These are phyloP conservation scores for Dinomys branickii DNA, from an alignment of 2,113 vertebrate genomes.

Conservation along the genomic window DNA sequence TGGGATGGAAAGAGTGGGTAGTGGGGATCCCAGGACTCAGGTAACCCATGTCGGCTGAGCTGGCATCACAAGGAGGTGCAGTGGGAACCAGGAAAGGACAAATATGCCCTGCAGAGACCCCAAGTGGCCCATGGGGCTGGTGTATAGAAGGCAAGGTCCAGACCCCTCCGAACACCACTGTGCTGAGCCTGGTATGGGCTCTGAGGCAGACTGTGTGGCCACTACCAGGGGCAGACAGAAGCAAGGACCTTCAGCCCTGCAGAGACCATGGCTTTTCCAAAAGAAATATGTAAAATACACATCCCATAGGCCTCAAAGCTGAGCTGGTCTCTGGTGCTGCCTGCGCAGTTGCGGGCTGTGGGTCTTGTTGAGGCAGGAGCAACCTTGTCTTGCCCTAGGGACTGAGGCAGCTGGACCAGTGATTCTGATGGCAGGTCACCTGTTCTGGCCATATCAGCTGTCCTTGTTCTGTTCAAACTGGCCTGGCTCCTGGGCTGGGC, in stretches of 20 bases:
- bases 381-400: neutral
- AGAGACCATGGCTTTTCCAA: neutral
- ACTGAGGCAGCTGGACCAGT: neutral
- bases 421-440: neutral
- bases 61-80: neutral
- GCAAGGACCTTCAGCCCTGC: neutral
- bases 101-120: neutral
- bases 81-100: neutral
- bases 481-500: neutral
- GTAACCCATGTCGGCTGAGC: neutral
- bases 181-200: neutral
- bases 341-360: neutral
- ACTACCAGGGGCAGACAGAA: neutral
- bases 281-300: neutral
- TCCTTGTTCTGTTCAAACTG: neutral
- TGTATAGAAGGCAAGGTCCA: neutral
- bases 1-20: neutral
- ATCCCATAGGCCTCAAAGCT: neutral
- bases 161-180: neutral
- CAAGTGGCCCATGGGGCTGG: neutral
- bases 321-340: too few relatives aligned
- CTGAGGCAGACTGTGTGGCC: neutral
- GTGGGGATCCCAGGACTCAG: neutral
- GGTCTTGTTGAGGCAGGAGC: neutral
- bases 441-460: neutral